A percentile compares a stretch with the other conserved stretches of the same genome.
phyloP scores from a whole-genome alignment of 1,140 invertebrate genomes.

The Neotoxoptera formosana region DNA sequence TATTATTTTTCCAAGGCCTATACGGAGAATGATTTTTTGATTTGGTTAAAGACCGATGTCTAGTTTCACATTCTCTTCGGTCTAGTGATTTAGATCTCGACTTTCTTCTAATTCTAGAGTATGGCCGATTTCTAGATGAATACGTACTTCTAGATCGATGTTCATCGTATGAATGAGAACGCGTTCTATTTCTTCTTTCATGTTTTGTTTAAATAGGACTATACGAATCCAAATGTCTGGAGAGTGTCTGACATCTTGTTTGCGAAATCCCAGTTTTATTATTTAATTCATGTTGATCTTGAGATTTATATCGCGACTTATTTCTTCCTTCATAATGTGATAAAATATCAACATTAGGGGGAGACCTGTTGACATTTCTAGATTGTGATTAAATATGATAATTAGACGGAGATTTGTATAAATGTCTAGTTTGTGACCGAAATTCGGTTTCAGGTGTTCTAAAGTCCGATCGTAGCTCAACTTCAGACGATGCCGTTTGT shows the following conservation, averaged over 20 bases:
- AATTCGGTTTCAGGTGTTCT: too few relatives aligned
- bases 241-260: not conserved
- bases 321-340: not conserved
- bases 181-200: not conserved
- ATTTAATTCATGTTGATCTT: not conserved
- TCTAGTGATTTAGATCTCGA: not conserved
- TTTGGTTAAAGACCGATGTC: too few relatives aligned
- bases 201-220: not conserved
- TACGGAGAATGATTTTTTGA: too few relatives aligned
- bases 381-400: not conserved
- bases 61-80: not conserved
- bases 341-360: not conserved
- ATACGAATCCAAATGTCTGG: too few relatives aligned
- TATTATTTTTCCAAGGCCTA: too few relatives aligned
- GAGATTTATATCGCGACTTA: not conserved
- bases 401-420: too few relatives aligned
- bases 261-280: not conserved
- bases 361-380: not conserved
- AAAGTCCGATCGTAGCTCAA: not conserved
- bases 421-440: too few relatives aligned
- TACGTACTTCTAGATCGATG: not conserved
- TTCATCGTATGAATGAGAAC: not conserved
- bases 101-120: not conserved
- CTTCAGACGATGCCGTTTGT: not conserved
- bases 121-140: not conserved